Evolutionary conservation across 2,888 invertebrate species (phyloP), one percentile per base, ranked within the genome.

Genomic region (Monochamus alternatus): DNA sequence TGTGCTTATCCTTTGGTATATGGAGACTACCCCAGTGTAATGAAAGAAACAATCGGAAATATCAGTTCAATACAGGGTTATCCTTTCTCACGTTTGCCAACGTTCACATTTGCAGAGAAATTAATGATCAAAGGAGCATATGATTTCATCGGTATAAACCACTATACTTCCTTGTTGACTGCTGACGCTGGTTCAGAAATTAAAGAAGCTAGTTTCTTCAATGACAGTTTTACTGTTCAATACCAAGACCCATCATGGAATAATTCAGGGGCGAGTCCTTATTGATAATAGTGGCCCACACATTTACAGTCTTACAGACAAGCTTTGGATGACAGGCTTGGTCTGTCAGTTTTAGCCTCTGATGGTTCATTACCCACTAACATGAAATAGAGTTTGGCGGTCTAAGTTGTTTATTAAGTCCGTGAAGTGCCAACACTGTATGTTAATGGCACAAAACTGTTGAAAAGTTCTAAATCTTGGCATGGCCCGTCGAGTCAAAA

Each of bases 191-290:
- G 63, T 2, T 43, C 44, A 1, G 63, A 22, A 22, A 44, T 64
- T 4, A 14, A 9, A 22, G 3, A 3, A 2, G 43, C 63, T n/a
- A 38, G 63, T 44, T 64, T 44, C n/a, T 2, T 22, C 0, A 64
- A 12, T 22, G 63, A 64, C 63, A 3, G 2, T 64, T 8, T 14
- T 9, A 44, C 22, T 5, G n/a, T 1, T 0, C 9, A 14, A 9
- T 64, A 31, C 44, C 38, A 43, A 22, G 63, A 64, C 22, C 63
- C 63, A 4, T 3, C 63, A 12, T 64, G 63, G 63, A 44, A 8
- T 7, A 22, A 22, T 44, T 64, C 63, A 9, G 22, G 1, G 22
- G 22, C 22, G 22, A 22, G 22, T 22, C 22, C 22, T 22, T 22
- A 22, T 22, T 22, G 22, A 22, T 22, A 22, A 22, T 22, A 22